Percentiles rank a stretch among this genome's conserved stretches.
These are phyloP conservation scores for Fopius arisanus DNA, from an alignment of 1,140 invertebrate genomes.

Conservation along the genomic window DNA sequence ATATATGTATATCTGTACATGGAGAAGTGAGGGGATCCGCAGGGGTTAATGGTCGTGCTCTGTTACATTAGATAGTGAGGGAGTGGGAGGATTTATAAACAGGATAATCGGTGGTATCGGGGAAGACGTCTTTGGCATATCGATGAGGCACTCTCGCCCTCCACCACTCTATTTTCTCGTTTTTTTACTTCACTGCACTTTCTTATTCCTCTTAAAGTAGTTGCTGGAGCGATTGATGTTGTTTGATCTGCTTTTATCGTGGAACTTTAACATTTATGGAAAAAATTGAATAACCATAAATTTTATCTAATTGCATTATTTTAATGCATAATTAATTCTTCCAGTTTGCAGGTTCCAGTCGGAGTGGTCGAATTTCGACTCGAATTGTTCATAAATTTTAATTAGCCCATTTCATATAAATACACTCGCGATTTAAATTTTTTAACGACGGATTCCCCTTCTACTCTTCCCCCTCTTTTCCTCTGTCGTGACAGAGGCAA, in stretches of 20 bases:
- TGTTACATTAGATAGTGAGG: conserved; percentile 22
- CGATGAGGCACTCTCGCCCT: conserved; percentile 19
- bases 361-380: no score
- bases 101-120: conserved; percentile 44
- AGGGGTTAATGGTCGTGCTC: conserved; percentile 25
- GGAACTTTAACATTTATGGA: background rate
- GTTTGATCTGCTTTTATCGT: background rate
- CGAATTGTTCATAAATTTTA: background rate
- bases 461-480: background rate
- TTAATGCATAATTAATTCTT: no score
- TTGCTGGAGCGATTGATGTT: background rate
- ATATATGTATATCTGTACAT: no score
- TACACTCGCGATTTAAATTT: background rate
- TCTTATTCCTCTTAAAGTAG: background rate
- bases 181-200: conserved; percentile 1
- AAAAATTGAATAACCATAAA: background rate
- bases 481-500: background rate
- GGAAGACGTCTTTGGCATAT: conserved; percentile 37
- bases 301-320: no score
- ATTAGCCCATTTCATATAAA: background rate
- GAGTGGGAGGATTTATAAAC: conserved; percentile 40
- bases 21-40: background rate
- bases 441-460: background rate
- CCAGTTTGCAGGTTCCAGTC: no score
- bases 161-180: conserved; percentile 18